Evolutionary conservation across 1,140 invertebrate genomes (phyloP), one percentile per base, ranked within the genome.

Genomic region (Geopemphigus sp.): DNA sequence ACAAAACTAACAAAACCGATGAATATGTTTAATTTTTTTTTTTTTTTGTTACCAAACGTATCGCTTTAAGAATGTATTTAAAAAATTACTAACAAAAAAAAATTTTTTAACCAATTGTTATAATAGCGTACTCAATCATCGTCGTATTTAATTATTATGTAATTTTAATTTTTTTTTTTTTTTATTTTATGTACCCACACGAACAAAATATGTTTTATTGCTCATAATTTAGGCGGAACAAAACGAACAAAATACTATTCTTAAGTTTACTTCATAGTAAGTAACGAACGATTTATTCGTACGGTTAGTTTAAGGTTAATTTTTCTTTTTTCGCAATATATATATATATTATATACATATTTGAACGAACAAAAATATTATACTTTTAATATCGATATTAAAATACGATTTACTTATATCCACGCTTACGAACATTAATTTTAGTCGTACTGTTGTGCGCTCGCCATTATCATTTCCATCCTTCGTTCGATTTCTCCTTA

Each of bases 141-240:
- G 26, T 72, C 29, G 17, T 78, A 24, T 63, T 61, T 61, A 45
- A 78, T 50, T 78, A 63, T 78, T 78, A 22, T 76, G 10, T 45
- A 39, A 39, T 39, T 8, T 57, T 59, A 32, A 59, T 39, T 59
- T 76, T 59, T 22, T 59, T 61, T 78, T 61, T 47, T 22, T 32
- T 19, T 45, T 61, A 39, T 15, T n/a, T 57, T 74, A 61, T 76
- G 22, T 76, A 61, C 19, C 32, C 3, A 47, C 3, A 47, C 22
- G 32, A 76, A 59, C 74, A 78, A 78, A 61, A 26, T 78, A 63
- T 61, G 24, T 78, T 76, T 50, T 50, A 63, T 61, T 78, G 57
- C 56, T 59, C 39, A 78, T 63, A 45, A 29, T 1, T 29, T 72
- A 53, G 26, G 47, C 32, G 32, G 26, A 29, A 61, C 14, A 47